Evolutionary conservation across 1,140 invertebrate genomes (phyloP).

Genomic region (Vollenhovia emeryi): DNA sequence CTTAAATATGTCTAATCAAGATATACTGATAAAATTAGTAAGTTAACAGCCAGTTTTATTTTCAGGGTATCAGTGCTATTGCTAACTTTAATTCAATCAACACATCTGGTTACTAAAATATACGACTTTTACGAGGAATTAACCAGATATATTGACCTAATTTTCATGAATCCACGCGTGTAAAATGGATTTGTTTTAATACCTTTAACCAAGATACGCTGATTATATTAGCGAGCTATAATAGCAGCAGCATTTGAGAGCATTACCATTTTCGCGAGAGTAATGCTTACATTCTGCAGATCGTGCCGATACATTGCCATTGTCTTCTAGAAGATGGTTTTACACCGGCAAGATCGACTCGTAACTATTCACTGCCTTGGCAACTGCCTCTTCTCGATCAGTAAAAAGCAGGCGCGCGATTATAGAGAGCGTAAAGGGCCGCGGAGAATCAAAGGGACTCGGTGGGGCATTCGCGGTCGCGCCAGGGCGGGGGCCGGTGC

Average conservation of each 20-base stretch:
- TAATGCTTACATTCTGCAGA: background rate
- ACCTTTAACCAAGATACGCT: background rate
- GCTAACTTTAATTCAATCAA: background rate
- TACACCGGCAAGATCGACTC: background rate
- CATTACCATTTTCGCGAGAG: background rate
- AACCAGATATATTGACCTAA: background rate
- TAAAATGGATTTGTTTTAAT: background rate
- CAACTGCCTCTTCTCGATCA: slow-evolving; percentile 10
- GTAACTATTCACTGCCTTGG: background rate
- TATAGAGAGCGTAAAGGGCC: slow-evolving; percentile 28
- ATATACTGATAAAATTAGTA: background rate
- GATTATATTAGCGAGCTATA: background rate
- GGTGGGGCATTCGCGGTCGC: slow-evolving; percentile 10
- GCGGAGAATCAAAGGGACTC: slow-evolving; percentile 42
- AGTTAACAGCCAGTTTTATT: background rate
- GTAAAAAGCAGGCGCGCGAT: slow-evolving; percentile 18
- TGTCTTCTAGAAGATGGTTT: slow-evolving; percentile 1
- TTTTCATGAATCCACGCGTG: background rate
- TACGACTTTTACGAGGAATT: background rate
- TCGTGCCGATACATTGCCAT: background rate
- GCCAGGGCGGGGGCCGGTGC: background rate
- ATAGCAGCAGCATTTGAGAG: background rate
- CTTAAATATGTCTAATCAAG: background rate
- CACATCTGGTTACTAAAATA: background rate
- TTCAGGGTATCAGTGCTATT: background rate